Base-by-base conservation (phyloP, 2,888 invertebrate genomes). In the Salticus scenicus region DNA sequence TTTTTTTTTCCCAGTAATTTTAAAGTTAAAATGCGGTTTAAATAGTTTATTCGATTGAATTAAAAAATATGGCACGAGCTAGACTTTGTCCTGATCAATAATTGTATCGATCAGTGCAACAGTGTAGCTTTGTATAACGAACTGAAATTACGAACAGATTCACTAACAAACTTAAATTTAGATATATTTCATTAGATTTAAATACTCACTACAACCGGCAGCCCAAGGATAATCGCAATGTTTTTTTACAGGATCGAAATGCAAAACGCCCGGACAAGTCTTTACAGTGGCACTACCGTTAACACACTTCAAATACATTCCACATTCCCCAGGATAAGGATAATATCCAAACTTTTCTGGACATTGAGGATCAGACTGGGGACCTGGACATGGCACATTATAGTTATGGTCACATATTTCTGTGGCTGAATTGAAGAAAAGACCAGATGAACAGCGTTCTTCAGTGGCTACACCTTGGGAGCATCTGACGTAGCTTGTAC, bases 371-470 rank as follows among this genome's bases (percentile, higher is more conserved):
- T 7, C 12, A 1, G 63, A 24, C 12, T 24, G 1, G 12, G 37
- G 27, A n/a, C 2, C 30, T 4, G 28, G 42, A 63, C 85, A 85
- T 5, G 67, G n/a, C 8, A 86, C 86, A 30, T 86, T 81, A 1
- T 57, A 47, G 17, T 27, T 42, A 17, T 64, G 33, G 57, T 86
- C 86, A 28, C 86, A 86, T 51, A 81, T 86, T 20, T 71, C 42
- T 0, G 41, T 76, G 2, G 37, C 33, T 8, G 51, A 14, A 31
- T 86, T 86, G 42, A 86, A 86, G 17, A 72, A 69, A 27, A 86
- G 66, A 30, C 86, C 86, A 14, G 20, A n/a, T 30, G 71, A 33
- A 24, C 86, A 86, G 1, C 30, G 30, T n/a, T 20, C 51, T 17
- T 77, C 30, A 47, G 37, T 70, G 24, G 86, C 75, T 14, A 70